Base-by-base conservation (phyloP, 1,140 invertebrate species). In the Cyclargus thomasi region DNA sequence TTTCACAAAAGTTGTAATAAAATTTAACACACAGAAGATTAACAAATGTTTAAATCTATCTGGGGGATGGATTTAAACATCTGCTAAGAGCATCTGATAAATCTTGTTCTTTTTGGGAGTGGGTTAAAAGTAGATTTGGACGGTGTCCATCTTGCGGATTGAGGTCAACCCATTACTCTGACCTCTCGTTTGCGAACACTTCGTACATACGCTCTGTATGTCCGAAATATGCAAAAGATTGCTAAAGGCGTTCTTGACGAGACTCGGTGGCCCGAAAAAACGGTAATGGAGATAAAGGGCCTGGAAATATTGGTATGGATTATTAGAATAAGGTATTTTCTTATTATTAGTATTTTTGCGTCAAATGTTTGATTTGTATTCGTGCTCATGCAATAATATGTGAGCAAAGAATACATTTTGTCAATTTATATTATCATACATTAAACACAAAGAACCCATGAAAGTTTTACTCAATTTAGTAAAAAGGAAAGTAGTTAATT, bases 171-270 rank as follows among this genome's bases (percentile, higher is more conserved):
- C 18, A 59, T 20, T 59, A 18, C 55, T 20, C 55, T 20, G 55
- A 20, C 55, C 55, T 20, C 55, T 59, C 55, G 55, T 59, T 21
- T 20, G 55, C 55, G 21, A 11, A 59, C 14, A 59, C 21, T 59
- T 20, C 55, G 55, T 59, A 20, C 18, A 17, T 17, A 55, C 55
- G 20, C 10, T 21, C 7, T 17, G 21, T 59, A 59, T 59, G 55
- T 11, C 55, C 3, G 55, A 55, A 17, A 59, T 59, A 21, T 59
- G 55, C 55, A 59, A 59, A 59, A 22, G 18, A 59, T 59, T 59
- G 55, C 17, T 59, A 11, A 20, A 59, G 18, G 55, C 3, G 17
- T 59, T 20, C 17, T 20, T 59, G 8, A 21, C 18, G 18, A 21
- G 7, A 20, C 17, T 11, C 10, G 6, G 55, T 21, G 10, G 17